A percentile compares a stretch with the other conserved stretches of the same genome.
Conservation (phyloP, 2,888 invertebrate genomes). For the Dolichomitus sp. region DNA sequence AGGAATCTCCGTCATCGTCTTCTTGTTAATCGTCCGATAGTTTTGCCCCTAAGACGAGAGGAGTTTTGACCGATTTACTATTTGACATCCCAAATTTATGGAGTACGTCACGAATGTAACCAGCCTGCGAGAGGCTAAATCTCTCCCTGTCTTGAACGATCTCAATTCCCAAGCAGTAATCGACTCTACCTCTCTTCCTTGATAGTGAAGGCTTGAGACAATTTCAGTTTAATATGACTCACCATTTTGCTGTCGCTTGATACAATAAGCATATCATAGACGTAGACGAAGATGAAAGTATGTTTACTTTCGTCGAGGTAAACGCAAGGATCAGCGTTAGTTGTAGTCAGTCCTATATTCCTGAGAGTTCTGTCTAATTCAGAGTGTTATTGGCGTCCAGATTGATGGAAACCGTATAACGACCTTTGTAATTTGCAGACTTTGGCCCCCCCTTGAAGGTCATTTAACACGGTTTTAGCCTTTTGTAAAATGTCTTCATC, state of each 20-base stretch:
- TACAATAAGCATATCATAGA: constrained; percentile 37
- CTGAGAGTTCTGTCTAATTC: background rate
- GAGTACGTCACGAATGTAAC: constrained; percentile 6
- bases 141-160: constrained; percentile 1
- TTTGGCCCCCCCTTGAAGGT: constrained; percentile 2
- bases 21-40: background rate
- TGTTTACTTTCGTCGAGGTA: background rate
- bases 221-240: constrained; percentile 1
- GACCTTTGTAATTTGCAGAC: constrained; percentile 26
- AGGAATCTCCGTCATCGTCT: constrained; percentile 6
- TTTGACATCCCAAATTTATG: background rate
- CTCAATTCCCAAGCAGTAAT: constrained; percentile 48
- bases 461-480: constrained; percentile 6
- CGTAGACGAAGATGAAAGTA: constrained; percentile 27
- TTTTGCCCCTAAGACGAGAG: background rate
- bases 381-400: constrained; percentile 23
- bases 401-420: background rate
- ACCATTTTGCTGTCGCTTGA: constrained; percentile 35
- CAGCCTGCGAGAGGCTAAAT: constrained; percentile 2
- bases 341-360: constrained; percentile 15
- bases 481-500: background rate
- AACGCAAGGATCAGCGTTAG: constrained; percentile 11
- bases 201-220: constrained; percentile 1
- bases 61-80: background rate
- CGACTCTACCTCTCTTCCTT: constrained; percentile 13